Evolutionary conservation across 2,113 vertebrate species (phyloP).

Genomic region (Chaenogobius annularis): DNA sequence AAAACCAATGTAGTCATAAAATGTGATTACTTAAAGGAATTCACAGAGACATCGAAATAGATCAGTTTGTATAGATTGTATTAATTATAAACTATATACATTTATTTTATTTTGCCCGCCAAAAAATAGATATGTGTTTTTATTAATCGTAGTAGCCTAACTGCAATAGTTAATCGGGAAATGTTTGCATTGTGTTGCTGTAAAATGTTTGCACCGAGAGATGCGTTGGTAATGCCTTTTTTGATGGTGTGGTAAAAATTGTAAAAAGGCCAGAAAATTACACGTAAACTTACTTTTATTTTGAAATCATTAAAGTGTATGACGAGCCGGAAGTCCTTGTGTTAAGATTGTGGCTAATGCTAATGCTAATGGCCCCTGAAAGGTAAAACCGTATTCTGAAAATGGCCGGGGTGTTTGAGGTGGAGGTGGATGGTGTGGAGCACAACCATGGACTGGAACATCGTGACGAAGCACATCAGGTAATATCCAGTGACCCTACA

Average conservation of each 20-base stretch:
- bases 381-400: slow-evolving; percentile 66
- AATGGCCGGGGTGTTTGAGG: slow-evolving; percentile 84
- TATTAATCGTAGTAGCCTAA: no score
- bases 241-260: no score
- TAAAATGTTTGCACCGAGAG: slow-evolving; percentile 2
- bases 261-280: no score
- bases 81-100: no score
- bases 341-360: slow-evolving; percentile 25
- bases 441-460: slow-evolving; percentile 77
- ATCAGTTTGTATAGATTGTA: no score
- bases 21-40: no score
- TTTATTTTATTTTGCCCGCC: no score
- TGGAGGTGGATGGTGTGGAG: slow-evolving; percentile 81
- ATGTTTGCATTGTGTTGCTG: neutral
- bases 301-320: slow-evolving; percentile 18
- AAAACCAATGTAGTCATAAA: no score
- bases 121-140: no score
- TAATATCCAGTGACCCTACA: slow-evolving; percentile 17
- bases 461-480: slow-evolving; percentile 68
- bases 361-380: slow-evolving; percentile 65
- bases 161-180: no score
- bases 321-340: slow-evolving; percentile 35
- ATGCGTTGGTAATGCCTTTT: no score
- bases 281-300: slow-evolving; percentile 39
- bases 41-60: no score